Evolutionary conservation across 2,113 vertebrate species (phyloP), one percentile per base, ranked within the genome.

Genomic region (Neotoma lepida): DNA sequence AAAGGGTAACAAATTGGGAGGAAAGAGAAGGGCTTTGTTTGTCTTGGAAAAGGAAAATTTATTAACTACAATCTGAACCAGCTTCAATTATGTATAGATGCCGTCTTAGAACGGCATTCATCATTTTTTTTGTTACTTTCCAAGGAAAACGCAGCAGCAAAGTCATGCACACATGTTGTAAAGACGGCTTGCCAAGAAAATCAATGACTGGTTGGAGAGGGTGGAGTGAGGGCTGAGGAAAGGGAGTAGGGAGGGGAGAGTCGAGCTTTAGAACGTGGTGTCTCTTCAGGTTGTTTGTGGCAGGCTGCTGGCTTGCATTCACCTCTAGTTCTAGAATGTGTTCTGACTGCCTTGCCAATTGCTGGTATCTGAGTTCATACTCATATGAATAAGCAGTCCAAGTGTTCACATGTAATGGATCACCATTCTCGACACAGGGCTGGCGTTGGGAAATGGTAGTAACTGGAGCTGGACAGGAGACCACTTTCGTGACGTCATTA

Each of bases 161-260:
- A 92, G 46, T 80, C 92, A 76, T 85, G 63, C 39, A 90, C 82
- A 89, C 88, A 77, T 82, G 44, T 96, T 89, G 8, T 68, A 93
- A 90, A 33, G 61, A 77, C n/a, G 76, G 61, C 76, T 35, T 76
- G 71, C 49, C 86, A 89, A 85, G 86, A 73, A 71, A 51, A 89
- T 82, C 9, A 80, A 13, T 94, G 85, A 73, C 33, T 89, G 49
- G 15, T 56, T 26, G 6, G 26, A 22, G 49, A 8, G 0, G 9
- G 7, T n/a, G 41, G 80, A 41, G 39, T 1, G 2, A 54, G 2
- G 10, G 9, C 4, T 6, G 4, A 7, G 15, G 66, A 61, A 66
- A n/a, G 9, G 18, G 12, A 68, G 14, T 17, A 44, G 20, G 9
- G 28, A 84, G 51, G 49, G 39, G 3, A 51, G 2, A 30, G 51